These are phyloP conservation scores for Muscina levida DNA, from an alignment of 2,888 invertebrate genomes.

Conservation along the genomic window DNA sequence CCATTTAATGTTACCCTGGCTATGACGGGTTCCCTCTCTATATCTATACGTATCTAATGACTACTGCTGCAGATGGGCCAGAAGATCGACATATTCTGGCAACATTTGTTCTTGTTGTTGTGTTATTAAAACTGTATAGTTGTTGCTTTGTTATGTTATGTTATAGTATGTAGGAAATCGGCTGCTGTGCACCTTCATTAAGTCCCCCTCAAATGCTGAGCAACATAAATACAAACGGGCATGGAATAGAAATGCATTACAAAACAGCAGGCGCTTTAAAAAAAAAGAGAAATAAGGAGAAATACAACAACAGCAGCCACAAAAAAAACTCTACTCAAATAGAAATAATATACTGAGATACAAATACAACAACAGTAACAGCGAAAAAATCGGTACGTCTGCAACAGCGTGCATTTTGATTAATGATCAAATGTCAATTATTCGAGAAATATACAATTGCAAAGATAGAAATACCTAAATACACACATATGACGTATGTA, in stretches of 20 bases:
- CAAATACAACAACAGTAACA: slow-evolving; percentile 69
- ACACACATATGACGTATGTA: slow-evolving; percentile 50
- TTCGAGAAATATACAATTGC: slow-evolving; percentile 72
- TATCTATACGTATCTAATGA: slow-evolving; percentile 47
- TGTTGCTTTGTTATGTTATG: slow-evolving; percentile 23
- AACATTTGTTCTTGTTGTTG: slow-evolving; percentile 38
- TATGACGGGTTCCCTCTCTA: not conserved
- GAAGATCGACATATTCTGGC: slow-evolving; percentile 1
- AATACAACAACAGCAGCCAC: not conserved
- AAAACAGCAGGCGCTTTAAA: slow-evolving; percentile 64
- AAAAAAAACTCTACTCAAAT: slow-evolving; percentile 47
- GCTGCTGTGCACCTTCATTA: slow-evolving; percentile 62
- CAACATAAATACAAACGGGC: slow-evolving; percentile 47
- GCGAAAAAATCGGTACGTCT: slow-evolving; percentile 60
- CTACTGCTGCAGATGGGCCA: slow-evolving; percentile 54
- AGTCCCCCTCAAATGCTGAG: slow-evolving; percentile 63
- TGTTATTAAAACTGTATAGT: not conserved
- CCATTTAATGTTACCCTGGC: slow-evolving; percentile 52
- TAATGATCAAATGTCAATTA: slow-evolving; percentile 80
- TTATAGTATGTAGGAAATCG: slow-evolving; percentile 36
- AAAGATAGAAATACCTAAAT: slow-evolving; percentile 56
- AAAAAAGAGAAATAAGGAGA: slow-evolving; percentile 41
- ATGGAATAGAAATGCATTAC: slow-evolving; percentile 55
- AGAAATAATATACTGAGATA: slow-evolving; percentile 39
- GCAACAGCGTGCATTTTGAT: slow-evolving; percentile 77